Evolutionary conservation across 2,113 vertebrate species (phyloP), one percentile per base, ranked within the genome.

Genomic region (Hassar affinis): DNA sequence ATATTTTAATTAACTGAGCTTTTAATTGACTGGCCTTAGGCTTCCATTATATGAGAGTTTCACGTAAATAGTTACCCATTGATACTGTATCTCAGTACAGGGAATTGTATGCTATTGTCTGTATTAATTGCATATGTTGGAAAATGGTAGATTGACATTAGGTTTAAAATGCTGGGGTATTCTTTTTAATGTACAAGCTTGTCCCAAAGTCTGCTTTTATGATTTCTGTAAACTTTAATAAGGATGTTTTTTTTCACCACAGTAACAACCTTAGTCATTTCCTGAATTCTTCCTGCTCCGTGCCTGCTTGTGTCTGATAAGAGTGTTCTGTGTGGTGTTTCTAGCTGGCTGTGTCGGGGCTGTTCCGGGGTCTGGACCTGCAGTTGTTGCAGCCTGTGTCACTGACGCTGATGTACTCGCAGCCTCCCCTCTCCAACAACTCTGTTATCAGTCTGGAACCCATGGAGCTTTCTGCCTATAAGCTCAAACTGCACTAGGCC

Each of bases 401-500:
- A 0, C 85, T 99, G 93, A 97, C 97, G 0, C 83, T 99, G 85
- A 96, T 99, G 93, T 95, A 98, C 90, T 91, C 95, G 0, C 89
- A 96, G 90, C 85, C 92, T 75, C 90, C 92, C 0, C 92, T 96
- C 59, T 94, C 96, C 90, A 95, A 95, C 88, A 95, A 95, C 92
- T 94, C 94, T 92, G 90, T 90, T 30, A 22, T 99, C 90, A 94
- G 17, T 79, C 78, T 99, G 90, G 95, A 96, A 71, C 96, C 97
- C 86, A 99, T 99, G 98, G 98, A 99, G 92, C 94, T 99, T 0
- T 93, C 96, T 47, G 92, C 97, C 47, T 99, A 96, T 86, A 97
- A 96, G 90, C 85, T 99, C 88, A 97, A 95, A 86, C 90, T 99
- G 84, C 95, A 93, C 89, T 99, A 97, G 93, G 20, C 83, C 51